phyloP scores from a whole-genome alignment of 2,888 invertebrate species.

The Blera fallax region DNA sequence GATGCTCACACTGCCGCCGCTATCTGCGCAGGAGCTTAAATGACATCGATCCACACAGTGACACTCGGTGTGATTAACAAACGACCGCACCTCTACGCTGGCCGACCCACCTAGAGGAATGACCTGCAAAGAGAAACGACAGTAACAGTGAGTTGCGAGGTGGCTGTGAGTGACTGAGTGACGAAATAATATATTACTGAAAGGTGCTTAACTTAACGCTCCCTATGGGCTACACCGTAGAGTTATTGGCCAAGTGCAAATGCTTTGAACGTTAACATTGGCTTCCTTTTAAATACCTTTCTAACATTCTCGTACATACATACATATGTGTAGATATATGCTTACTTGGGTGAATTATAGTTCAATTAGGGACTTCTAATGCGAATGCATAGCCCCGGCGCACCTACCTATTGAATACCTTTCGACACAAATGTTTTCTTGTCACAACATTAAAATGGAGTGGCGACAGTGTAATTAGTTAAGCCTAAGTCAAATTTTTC shows the following conservation, averaged over 20 bases:
- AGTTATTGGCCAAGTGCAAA: neutral
- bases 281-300: neutral
- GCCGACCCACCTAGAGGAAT: slow-evolving; percentile 73
- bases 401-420: neutral
- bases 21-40: slow-evolving; percentile 41
- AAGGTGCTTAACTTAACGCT: neutral
- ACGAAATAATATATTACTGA: slow-evolving; percentile 10
- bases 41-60: slow-evolving; percentile 76
- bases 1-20: slow-evolving; percentile 18
- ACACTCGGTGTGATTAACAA: slow-evolving; percentile 80
- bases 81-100: slow-evolving; percentile 66
- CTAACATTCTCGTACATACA: neutral
- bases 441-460: neutral
- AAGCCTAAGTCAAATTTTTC: neutral
- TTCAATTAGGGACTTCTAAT: slow-evolving; percentile 3
- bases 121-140: slow-evolving; percentile 46
- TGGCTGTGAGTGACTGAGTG: neutral
- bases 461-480: slow-evolving; percentile 1
- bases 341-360: neutral
- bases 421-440: neutral
- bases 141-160: neutral
- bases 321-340: neutral
- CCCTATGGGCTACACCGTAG: neutral
- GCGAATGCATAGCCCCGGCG: neutral
- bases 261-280: neutral